Evolutionary conservation across 2,113 vertebrate species (phyloP).

Genomic region (Ctenomys sociabilis): DNA sequence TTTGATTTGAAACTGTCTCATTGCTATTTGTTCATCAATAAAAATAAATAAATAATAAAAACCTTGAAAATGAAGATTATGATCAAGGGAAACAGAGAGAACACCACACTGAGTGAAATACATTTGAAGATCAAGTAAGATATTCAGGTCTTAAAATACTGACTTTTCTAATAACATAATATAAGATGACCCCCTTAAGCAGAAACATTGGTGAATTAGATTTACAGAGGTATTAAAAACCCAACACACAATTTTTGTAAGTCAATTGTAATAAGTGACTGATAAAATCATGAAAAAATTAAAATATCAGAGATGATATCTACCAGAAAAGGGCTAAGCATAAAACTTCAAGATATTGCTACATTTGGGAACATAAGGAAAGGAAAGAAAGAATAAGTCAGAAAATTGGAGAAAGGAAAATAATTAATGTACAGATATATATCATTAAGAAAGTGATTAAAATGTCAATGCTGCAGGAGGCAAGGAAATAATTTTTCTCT

Average conservation of each 20-base stretch:
- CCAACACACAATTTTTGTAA: constrained; percentile 40
- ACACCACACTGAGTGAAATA: neutral
- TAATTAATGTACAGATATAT: neutral
- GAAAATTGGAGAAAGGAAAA: neutral
- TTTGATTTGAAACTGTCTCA: too few relatives aligned
- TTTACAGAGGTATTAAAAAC: constrained; percentile 23
- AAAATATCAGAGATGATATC: neutral
- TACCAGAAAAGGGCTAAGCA: neutral
- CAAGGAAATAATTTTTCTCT: neutral
- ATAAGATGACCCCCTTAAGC: neutral
- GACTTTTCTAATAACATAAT: constrained; percentile 31
- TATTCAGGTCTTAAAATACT: neutral
- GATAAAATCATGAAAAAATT: constrained; percentile 39
- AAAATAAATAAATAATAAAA: too few relatives aligned
- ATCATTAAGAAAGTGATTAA: neutral
- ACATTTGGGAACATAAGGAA: neutral
- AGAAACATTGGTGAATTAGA: neutral
- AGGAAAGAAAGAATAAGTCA: neutral
- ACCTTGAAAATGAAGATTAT: neutral
- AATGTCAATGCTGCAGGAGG: neutral
- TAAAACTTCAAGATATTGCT: neutral
- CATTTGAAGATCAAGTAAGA: constrained; percentile 42
- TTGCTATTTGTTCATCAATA: too few relatives aligned
- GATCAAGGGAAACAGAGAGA: neutral
- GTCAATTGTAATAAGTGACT: constrained; percentile 11